These are phyloP conservation scores for Thera obeliscata DNA, from an alignment of 2,888 invertebrate species.

Conservation along the genomic window DNA sequence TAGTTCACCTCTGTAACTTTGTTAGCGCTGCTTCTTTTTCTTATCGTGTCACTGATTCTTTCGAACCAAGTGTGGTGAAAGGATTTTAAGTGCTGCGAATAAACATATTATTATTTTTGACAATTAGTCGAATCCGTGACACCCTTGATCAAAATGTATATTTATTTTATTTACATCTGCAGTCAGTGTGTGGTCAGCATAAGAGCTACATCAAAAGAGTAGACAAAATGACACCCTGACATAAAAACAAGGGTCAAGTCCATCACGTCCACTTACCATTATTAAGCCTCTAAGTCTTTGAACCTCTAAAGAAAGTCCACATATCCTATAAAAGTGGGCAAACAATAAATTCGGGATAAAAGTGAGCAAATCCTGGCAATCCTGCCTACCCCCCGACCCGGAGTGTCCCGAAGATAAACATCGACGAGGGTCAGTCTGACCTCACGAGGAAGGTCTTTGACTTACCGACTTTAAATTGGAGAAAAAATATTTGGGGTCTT, in stretches of 20 bases:
- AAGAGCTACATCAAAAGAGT: not conserved
- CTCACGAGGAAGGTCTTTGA: conserved; percentile 21
- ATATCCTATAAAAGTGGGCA: conserved; percentile 39
- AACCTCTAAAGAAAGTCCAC: conserved; percentile 31
- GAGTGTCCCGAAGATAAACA: conserved; percentile 39
- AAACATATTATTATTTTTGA: too few relatives aligned
- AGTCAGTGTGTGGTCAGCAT: too few relatives aligned
- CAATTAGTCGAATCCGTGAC: too few relatives aligned
- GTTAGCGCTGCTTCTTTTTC: too few relatives aligned
- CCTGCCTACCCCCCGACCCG: conserved; percentile 37
- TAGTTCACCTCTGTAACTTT: too few relatives aligned
- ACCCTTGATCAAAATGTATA: too few relatives aligned
- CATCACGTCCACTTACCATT: conserved; percentile 10
- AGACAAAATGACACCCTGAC: not conserved
- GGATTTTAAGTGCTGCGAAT: too few relatives aligned
- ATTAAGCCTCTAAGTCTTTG: conserved; percentile 21
- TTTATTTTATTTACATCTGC: too few relatives aligned
- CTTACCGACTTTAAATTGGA: conserved; percentile 31
- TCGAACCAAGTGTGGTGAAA: too few relatives aligned
- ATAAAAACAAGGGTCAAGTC: not conserved
- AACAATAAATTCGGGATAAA: conserved; percentile 65
- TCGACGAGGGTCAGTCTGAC: conserved; percentile 38
- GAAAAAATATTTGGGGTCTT: conserved; percentile 12
- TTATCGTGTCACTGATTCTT: too few relatives aligned
- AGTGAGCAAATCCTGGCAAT: conserved; percentile 59